These are phyloP conservation scores for Gymnoscelis rufifasciata DNA, from an alignment of 2,888 invertebrate species.

Conservation along the genomic window DNA sequence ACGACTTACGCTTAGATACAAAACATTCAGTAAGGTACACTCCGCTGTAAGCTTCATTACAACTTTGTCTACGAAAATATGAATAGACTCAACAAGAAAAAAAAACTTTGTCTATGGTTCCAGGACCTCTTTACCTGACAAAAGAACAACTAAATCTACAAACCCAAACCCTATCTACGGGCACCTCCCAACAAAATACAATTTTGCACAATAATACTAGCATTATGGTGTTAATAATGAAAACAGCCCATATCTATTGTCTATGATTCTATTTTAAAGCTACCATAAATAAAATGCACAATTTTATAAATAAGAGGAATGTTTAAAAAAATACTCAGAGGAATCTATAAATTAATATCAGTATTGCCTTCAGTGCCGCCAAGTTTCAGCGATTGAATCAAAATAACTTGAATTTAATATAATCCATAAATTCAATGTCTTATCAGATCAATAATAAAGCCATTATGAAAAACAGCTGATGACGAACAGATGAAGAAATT, in stretches of 20 bases:
- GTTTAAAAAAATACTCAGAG: slow-evolving; percentile 41
- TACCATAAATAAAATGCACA: slow-evolving; percentile 59
- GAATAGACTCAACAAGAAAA: slow-evolving; percentile 32
- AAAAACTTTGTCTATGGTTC: slow-evolving; percentile 45
- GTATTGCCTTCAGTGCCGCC: slow-evolving; percentile 35
- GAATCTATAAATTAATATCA: slow-evolving; percentile 18
- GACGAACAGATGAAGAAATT: slow-evolving; percentile 38
- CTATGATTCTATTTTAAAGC: slow-evolving; percentile 49
- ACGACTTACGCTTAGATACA: slow-evolving; percentile 39
- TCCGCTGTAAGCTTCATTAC: slow-evolving; percentile 45
- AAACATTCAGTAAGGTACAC: slow-evolving; percentile 55
- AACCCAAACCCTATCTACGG: slow-evolving; percentile 55
- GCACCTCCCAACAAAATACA: slow-evolving; percentile 45
- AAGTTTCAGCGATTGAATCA: slow-evolving; percentile 23
- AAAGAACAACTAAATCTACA: slow-evolving; percentile 28
- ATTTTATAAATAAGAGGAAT: slow-evolving; percentile 60
- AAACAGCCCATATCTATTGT: slow-evolving; percentile 68
- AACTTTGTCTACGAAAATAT: slow-evolving; percentile 27
- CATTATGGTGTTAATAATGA: slow-evolving; percentile 28
- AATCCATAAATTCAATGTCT: too few relatives aligned
- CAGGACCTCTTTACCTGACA: slow-evolving; percentile 32
- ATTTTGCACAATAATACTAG: slow-evolving; percentile 33
- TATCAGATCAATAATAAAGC: too few relatives aligned
- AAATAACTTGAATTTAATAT: neutral
- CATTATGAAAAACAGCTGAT: slow-evolving; percentile 18